Evolutionary conservation across 2,888 invertebrate species (phyloP).

Genomic region (Drosophila falleni): DNA sequence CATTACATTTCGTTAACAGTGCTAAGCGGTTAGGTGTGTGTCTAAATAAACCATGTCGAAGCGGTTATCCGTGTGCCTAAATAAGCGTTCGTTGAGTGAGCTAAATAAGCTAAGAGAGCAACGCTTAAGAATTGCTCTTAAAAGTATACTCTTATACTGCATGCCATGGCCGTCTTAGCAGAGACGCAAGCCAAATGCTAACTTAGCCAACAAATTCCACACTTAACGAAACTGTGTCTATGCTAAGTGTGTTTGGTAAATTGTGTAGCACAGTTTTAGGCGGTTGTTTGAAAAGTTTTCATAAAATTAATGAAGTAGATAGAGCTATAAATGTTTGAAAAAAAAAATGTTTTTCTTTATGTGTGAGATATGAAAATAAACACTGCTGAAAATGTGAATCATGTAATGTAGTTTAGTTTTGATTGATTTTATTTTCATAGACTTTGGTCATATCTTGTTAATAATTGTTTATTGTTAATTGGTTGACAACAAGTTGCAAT

Average conservation of each 20-base stretch:
- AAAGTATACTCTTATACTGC: conserved; percentile 15
- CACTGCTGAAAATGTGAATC: neutral
- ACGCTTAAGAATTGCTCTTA: neutral
- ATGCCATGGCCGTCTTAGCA: neutral
- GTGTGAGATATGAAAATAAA: neutral
- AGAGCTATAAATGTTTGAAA: neutral
- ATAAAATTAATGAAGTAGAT: neutral
- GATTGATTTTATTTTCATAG: neutral
- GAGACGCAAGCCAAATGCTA: neutral
- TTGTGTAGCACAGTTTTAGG: conserved; percentile 34
- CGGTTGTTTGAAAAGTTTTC: neutral
- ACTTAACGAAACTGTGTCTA: neutral
- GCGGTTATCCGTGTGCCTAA: conserved; percentile 16
- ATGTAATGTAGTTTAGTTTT: neutral
- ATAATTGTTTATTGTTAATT: neutral
- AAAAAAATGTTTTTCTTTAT: neutral
- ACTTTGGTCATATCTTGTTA: neutral
- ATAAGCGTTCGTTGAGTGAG: conserved; percentile 10
- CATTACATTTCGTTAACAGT: neutral
- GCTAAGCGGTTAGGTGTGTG: conserved; percentile 1
- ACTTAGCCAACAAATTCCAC: neutral
- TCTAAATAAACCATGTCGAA: neutral
- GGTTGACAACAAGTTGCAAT: conserved; percentile 4
- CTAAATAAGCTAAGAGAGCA: neutral
- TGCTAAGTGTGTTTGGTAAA: neutral